Evolutionary conservation across 2,113 vertebrate genomes (phyloP), one percentile per base, ranked within the genome.

Genomic region (Irena cyanogastra): DNA sequence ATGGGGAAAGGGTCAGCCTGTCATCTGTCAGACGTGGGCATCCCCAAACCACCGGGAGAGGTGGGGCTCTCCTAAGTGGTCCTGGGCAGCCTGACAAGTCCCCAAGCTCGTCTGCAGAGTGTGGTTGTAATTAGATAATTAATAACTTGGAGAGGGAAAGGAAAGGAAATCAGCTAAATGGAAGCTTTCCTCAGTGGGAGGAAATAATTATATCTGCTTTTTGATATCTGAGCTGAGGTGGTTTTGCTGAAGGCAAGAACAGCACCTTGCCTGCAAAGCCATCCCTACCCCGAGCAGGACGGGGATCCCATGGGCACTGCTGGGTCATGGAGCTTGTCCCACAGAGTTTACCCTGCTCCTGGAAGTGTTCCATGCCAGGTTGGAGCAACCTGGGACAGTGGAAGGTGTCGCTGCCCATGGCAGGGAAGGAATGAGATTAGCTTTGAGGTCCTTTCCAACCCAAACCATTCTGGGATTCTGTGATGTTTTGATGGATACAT

Each of bases 61-160:
- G 45, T 68, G 91, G 47, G 94, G 90, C 77, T 77, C 86, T 87
- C 68, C 71, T 84, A 68, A 97, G 96, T 84, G 79, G 79, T 81
- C 92, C 91, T 64, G 93, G 97, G 97, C 97, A 97, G 81, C 35
- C 35, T 96, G 97, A 95, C 97, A 98, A 97, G 78, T 88, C 59
- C 66, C 78, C 5, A 5, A 80, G 92, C 74, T 92, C 2, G 24
- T 87, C 89, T 66, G 69, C 92, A 96, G 96, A 97, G 97, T 95
- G 94, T 98, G 97, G 94, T 91, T 97, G 96, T 97, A 97, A 98
- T 98, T 97, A 98, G 97, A 96, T 97, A 98, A 98, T 97, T 98
- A 98, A 97, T 97, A 88, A 89, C 91, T 74, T 49, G 59, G 90
- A 83, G 68, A 92, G 69, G 53, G 82, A 77, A 83, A 50, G 79